Conservation (phyloP, 1,140 invertebrate genomes). For the Tetranychus cinnabarinus region DNA sequence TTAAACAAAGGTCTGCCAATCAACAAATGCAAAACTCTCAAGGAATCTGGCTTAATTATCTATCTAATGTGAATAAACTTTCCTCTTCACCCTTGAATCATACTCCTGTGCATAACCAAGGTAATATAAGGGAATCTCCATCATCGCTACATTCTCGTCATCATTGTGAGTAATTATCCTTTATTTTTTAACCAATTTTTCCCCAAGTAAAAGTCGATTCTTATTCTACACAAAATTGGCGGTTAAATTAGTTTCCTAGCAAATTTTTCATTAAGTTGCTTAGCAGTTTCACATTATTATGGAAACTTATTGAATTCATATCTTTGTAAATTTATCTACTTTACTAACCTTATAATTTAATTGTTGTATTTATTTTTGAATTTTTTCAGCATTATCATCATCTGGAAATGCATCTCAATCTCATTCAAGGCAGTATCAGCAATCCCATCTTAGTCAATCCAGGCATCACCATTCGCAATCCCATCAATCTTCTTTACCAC, state of each 20-base stretch:
- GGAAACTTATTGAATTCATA: too few species aligned
- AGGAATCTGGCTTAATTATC: neutral
- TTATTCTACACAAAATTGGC: too few species aligned
- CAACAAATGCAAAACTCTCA: neutral
- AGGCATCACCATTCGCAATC: neutral
- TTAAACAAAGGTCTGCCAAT: slow-evolving; percentile 5
- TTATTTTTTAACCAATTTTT: too few species aligned
- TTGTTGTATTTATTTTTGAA: neutral
- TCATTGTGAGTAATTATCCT: neutral
- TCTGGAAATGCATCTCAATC: neutral
- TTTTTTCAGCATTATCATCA: neutral
- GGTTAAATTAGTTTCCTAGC: too few species aligned
- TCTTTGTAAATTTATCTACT: too few species aligned
- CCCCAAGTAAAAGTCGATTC: too few species aligned
- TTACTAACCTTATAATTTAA: neutral
- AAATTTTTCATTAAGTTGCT: too few species aligned
- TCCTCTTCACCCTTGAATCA: neutral
- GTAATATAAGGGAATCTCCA: neutral
- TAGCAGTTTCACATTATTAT: too few species aligned
- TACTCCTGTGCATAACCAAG: neutral
- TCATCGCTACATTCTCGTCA: neutral
- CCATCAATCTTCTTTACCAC: neutral
- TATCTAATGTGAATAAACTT: neutral
- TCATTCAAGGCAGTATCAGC: slow-evolving; percentile 16
- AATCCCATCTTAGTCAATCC: neutral